These are phyloP conservation scores for Zosterops japonicus DNA, from an alignment of 2,113 vertebrate species.

Conservation along the genomic window DNA sequence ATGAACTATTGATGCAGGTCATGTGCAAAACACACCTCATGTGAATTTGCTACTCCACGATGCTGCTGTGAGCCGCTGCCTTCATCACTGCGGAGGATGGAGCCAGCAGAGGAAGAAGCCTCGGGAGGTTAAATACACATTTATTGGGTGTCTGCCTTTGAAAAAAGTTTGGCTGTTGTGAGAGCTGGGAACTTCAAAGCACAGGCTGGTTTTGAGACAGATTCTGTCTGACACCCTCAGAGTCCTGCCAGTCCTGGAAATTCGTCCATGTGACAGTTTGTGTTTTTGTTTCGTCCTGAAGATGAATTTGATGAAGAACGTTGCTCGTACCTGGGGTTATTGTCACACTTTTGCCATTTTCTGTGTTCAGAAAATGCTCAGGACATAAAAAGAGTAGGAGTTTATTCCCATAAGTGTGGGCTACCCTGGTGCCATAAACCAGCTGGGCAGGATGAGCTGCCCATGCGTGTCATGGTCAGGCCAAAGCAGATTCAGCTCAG, in stretches of 20 bases:
- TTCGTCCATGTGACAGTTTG: slow-evolving; percentile 12
- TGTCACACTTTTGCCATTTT: background rate
- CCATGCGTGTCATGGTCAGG: accelerated
- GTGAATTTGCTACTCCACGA: background rate
- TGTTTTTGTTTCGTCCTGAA: background rate
- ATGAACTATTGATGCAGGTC: slow-evolving; percentile 42
- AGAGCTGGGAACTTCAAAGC: background rate
- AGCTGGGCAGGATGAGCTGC: background rate
- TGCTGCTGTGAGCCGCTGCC: background rate
- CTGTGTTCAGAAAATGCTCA: background rate
- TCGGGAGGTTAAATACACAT: slow-evolving; percentile 36
- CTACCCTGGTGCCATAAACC: background rate
- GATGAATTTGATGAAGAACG: background rate
- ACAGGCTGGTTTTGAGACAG: background rate
- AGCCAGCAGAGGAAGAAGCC: background rate
- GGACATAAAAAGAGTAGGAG: background rate
- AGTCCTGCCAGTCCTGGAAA: slow-evolving; percentile 3
- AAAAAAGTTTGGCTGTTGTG: slow-evolving; percentile 3
- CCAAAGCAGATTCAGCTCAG: background rate
- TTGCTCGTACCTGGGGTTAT: background rate
- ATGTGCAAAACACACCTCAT: slow-evolving; percentile 22
- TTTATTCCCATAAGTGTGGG: background rate
- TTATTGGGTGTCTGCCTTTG: slow-evolving; percentile 15
- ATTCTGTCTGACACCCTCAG: slow-evolving; percentile 4
- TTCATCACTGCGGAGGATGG: background rate